A percentile compares a stretch with the other conserved stretches of the same genome.
Conservation (phyloP, 1,140 invertebrate genomes). For the Argopecten irradians region DNA sequence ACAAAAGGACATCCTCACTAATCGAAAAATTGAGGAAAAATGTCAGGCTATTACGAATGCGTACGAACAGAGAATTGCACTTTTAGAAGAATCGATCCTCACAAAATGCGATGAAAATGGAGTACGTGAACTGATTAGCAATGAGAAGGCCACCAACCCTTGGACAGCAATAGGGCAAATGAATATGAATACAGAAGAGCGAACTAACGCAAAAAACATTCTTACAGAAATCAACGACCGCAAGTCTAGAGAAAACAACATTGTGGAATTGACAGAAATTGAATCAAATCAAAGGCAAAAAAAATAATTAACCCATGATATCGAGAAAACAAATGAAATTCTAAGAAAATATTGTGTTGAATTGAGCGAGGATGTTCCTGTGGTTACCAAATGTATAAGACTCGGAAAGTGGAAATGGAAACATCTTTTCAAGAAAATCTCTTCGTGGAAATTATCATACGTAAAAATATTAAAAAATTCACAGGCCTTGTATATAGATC, state of each 20-base stretch:
- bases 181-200: background rate
- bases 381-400: background rate
- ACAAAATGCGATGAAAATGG: background rate
- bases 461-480: too few relatives aligned
- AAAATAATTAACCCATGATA: background rate
- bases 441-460: too few relatives aligned
- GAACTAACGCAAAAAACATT: background rate
- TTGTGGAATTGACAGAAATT: background rate
- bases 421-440: too few relatives aligned
- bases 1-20: background rate
- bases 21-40: background rate
- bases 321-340: background rate
- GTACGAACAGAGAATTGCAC: background rate
- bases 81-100: background rate
- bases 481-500: too few relatives aligned
- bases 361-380: background rate
- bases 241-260: conserved; percentile 30
- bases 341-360: background rate
- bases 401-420: too few relatives aligned
- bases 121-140: background rate
- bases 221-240: conserved; percentile 24
- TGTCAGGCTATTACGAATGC: background rate
- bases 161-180: background rate
- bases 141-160: background rate
- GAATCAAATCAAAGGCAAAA: background rate